Percentiles rank a stretch among this genome's conserved stretches.
phyloP scores from a whole-genome alignment of 2,113 vertebrate genomes.

The Pantherophis guttatus region DNA sequence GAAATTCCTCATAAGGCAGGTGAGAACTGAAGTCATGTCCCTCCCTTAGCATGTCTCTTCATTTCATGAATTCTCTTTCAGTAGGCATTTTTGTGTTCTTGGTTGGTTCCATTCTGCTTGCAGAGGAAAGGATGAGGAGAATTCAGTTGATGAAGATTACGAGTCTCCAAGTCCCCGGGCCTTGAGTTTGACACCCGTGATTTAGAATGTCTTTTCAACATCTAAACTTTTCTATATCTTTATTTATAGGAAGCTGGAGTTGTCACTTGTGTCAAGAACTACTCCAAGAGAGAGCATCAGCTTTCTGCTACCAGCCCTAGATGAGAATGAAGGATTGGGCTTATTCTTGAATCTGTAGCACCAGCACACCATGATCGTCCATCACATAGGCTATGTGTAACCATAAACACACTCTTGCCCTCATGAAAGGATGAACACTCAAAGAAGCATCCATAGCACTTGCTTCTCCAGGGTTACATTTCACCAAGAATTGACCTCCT shows the following conservation, averaged over 20 bases:
- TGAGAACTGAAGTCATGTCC: not conserved
- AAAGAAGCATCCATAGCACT: conserved; percentile 48
- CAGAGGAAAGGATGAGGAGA: not conserved
- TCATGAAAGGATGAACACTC: conserved; percentile 33
- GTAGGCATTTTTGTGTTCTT: not conserved
- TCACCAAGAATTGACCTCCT: conserved; percentile 42
- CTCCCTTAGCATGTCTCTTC: not conserved
- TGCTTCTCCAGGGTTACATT: conserved; percentile 9
- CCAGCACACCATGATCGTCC: conserved; percentile 54
- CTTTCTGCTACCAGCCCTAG: conserved; percentile 78
- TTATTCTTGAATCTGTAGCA: conserved; percentile 55
- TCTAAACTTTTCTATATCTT: conserved; percentile 36
- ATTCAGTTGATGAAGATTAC: not conserved
- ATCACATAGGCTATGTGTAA: conserved; percentile 50
- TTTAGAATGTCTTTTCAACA: not conserved
- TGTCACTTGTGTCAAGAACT: conserved; percentile 94
- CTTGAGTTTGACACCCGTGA: no score
- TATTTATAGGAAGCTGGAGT: conserved; percentile 91
- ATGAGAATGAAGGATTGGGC: conserved; percentile 49
- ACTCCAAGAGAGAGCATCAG: conserved; percentile 93
- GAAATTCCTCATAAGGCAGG: no score
- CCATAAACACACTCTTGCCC: conserved; percentile 30
- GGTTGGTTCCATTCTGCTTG: not conserved
- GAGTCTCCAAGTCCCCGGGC: not conserved
- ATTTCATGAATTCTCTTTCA: not conserved